Percentiles rank a stretch among this genome's conserved stretches.
Conservation (phyloP, 2,113 vertebrate species). For the Perccottus glenii region DNA sequence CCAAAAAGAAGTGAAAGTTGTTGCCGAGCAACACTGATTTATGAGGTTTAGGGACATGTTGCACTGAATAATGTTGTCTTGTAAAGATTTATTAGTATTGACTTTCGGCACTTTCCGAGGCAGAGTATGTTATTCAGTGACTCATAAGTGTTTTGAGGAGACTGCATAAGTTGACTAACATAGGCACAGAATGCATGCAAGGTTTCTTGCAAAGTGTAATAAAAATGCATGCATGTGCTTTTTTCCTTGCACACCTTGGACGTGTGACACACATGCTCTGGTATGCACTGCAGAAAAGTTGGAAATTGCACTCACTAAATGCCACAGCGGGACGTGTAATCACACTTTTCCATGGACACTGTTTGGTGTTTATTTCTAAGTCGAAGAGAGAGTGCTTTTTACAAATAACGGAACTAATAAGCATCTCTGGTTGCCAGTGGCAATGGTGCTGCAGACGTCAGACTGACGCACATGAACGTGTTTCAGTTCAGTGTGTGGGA, state of each 20-base stretch:
- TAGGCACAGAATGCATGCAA: constrained; percentile 16
- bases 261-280: constrained; percentile 5
- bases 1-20: constrained; percentile 28
- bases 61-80: neutral
- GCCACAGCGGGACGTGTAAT: constrained; percentile 26
- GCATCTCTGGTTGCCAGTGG: constrained; percentile 62
- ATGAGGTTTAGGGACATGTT: neutral
- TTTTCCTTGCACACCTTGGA: constrained; percentile 23
- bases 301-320: constrained; percentile 4
- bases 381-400: constrained; percentile 35
- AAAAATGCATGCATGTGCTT: constrained; percentile 8
- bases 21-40: constrained; percentile 63
- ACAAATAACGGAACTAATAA: constrained; percentile 55
- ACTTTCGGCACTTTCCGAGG: neutral
- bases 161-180: neutral
- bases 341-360: constrained; percentile 13
- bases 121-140: neutral
- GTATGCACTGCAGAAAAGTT: constrained; percentile 20
- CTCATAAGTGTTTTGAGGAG: neutral
- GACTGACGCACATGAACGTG: constrained; percentile 69
- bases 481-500: constrained; percentile 70
- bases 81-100: constrained; percentile 9
- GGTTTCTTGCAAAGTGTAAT: constrained; percentile 19
- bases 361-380: constrained; percentile 46
- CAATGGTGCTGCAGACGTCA: constrained; percentile 69